Evolutionary conservation across 1,140 invertebrate genomes (phyloP).

Genomic region (Cydia fagiglandana): DNA sequence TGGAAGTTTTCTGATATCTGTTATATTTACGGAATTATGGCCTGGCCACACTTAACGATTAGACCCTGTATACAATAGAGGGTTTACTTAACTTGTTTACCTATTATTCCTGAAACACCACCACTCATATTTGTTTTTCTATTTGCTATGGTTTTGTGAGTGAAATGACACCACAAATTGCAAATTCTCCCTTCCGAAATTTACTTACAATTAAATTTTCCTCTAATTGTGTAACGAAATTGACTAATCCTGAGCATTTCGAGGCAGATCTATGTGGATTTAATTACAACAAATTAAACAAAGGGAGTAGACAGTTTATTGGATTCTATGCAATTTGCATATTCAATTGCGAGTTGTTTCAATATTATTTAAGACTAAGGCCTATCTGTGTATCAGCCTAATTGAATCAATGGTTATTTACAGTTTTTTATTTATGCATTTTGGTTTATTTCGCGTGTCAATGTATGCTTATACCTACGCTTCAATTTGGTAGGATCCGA

Average conservation of each 20-base stretch:
- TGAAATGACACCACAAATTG: background rate
- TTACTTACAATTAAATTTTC: background rate
- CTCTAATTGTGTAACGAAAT: slow-evolving; percentile 6
- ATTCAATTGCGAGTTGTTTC: background rate
- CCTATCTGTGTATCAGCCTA: too few species aligned
- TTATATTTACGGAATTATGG: too few species aligned
- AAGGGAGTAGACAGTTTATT: background rate
- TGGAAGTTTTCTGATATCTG: too few species aligned
- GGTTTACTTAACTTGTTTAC: too few species aligned
- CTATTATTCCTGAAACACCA: too few species aligned
- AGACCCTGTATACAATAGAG: too few species aligned
- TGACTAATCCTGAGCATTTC: background rate
- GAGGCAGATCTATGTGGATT: background rate
- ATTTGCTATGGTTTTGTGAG: too few species aligned
- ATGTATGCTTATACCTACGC: background rate
- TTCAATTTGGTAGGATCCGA: background rate
- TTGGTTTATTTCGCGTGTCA: too few species aligned
- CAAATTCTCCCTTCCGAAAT: background rate
- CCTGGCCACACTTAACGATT: too few species aligned
- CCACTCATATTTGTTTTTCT: too few species aligned
- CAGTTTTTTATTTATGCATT: too few species aligned
- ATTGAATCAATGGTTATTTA: too few species aligned
- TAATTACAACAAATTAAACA: background rate
- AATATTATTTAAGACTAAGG: background rate
- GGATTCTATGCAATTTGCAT: background rate